A percentile compares a stretch with the other conserved stretches of the same genome.
Conservation (phyloP, 2,113 vertebrate genomes). For the Thamnophis sirtalis region DNA sequence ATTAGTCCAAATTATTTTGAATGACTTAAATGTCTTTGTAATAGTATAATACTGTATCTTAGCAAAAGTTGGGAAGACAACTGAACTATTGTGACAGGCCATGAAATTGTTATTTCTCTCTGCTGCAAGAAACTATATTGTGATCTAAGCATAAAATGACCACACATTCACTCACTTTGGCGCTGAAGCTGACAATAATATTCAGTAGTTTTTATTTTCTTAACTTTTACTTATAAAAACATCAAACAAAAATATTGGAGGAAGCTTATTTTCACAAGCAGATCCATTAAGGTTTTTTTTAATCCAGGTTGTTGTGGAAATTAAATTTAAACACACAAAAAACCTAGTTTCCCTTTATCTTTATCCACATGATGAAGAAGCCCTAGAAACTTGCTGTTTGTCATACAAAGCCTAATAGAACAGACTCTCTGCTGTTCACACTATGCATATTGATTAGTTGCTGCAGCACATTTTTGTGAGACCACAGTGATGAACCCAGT, state of each 20-base stretch:
- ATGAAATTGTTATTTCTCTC: neutral
- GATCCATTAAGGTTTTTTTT: constrained; percentile 25
- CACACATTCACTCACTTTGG: constrained; percentile 15
- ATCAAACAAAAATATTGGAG: constrained; percentile 45
- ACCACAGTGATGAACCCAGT: neutral
- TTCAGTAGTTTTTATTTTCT: constrained; percentile 39
- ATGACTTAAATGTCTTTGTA: neutral
- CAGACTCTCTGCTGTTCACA: rapidly evolving
- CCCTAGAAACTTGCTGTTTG: neutral
- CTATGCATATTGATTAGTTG: neutral
- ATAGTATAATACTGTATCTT: rapidly evolving
- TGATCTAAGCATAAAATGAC: neutral
- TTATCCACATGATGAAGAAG: neutral
- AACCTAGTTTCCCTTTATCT: neutral
- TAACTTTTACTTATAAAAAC: constrained; percentile 36
- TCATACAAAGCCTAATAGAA: neutral
- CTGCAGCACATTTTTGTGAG: constrained; percentile 7
- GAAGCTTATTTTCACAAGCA: constrained; percentile 18
- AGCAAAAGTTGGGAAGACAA: neutral
- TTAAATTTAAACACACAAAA: neutral
- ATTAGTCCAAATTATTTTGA: neutral
- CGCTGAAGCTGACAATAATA: constrained; percentile 40
- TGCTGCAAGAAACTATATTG: neutral
- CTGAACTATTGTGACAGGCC: neutral
- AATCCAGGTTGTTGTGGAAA: constrained; percentile 7